These are phyloP conservation scores for Synergus umbraculus DNA, from an alignment of 2,888 invertebrate species.

Conservation along the genomic window DNA sequence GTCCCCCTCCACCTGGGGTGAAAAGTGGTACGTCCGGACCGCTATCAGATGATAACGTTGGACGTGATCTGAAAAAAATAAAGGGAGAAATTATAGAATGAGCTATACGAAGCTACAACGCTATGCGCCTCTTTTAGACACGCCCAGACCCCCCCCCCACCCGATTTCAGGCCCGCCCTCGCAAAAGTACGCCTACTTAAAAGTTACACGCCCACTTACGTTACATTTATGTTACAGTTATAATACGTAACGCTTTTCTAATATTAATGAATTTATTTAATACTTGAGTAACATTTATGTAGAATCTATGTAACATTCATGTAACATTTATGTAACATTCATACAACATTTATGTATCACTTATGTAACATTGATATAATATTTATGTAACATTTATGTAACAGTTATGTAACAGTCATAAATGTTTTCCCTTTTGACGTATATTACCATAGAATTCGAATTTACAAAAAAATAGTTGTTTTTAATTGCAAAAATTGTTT, in stretches of 20 bases:
- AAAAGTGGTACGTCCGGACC: background rate
- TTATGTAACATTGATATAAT: no score
- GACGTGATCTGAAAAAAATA: conserved; percentile 1
- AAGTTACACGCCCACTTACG: background rate
- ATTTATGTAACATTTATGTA: no score
- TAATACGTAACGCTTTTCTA: no score
- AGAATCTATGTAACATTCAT: no score
- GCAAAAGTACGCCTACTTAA: background rate
- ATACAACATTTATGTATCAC: no score
- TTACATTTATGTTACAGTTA: no score
- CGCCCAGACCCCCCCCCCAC: background rate
- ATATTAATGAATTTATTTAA: no score
- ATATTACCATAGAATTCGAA: background rate
- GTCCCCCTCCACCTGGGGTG: background rate
- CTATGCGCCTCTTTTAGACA: background rate
- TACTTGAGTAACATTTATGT: no score
- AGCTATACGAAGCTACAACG: background rate
- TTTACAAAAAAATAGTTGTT: background rate
- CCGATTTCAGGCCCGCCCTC: background rate
- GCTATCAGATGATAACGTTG: background rate
- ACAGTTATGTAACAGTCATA: no score
- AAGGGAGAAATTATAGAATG: background rate
- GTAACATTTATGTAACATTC: no score
- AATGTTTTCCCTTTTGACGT: background rate
- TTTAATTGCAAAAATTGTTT: background rate